Evolutionary conservation across 2,113 vertebrate species (phyloP).

Genomic region (Prunella fulvescens): DNA sequence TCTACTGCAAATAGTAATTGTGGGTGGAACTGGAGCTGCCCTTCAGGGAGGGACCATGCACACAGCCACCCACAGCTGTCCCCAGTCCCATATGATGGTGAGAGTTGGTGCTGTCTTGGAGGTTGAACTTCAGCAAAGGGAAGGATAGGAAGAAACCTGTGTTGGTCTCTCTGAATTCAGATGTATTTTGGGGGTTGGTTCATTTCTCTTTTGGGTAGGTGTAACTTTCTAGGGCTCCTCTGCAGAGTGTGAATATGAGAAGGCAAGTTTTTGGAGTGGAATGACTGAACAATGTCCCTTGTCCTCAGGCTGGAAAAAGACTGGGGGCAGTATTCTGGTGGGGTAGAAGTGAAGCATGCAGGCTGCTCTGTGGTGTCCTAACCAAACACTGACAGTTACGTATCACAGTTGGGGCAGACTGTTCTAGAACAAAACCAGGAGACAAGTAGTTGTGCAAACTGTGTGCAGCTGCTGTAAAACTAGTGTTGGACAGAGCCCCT

Average conservation of each 20-base stretch:
- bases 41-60: background rate
- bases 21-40: background rate
- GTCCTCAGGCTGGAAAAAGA: background rate
- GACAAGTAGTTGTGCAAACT: background rate
- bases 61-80: fast-evolving
- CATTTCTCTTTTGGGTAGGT: background rate
- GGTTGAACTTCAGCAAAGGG: background rate
- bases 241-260: background rate
- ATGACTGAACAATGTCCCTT: background rate
- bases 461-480: background rate
- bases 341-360: background rate
- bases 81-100: fast-evolving
- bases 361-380: background rate
- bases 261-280: background rate
- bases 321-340: background rate
- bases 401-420: background rate
- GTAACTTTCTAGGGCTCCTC: background rate
- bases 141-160: background rate
- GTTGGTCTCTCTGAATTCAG: background rate
- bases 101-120: background rate
- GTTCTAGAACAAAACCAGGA: background rate
- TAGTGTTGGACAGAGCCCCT: fast-evolving
- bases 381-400: fast-evolving
- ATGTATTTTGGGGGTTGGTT: background rate
- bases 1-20: fast-evolving